Conservation (phyloP, 2,797 vertebrate species). For the Gymnopithys bicolor region DNA sequence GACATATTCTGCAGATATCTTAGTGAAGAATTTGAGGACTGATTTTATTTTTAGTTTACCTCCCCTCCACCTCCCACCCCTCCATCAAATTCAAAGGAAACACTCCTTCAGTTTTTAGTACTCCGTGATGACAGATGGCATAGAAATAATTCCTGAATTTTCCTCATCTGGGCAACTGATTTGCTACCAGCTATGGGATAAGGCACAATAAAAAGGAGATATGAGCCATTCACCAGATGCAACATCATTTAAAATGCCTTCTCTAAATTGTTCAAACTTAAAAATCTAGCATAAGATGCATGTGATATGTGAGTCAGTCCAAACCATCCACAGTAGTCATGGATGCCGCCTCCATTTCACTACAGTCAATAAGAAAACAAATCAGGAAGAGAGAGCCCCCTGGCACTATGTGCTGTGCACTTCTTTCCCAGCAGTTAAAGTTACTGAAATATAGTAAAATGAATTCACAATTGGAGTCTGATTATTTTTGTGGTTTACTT, state of each 20-base stretch:
- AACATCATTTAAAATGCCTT: background rate
- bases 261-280: background rate
- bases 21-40: background rate
- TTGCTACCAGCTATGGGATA: background rate
- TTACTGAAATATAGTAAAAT: background rate
- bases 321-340: background rate
- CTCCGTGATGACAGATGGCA: background rate
- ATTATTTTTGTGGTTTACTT: background rate
- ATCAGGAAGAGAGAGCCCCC: background rate
- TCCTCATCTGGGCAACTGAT: background rate
- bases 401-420: background rate
- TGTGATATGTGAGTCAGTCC: background rate
- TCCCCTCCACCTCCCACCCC: too few relatives aligned
- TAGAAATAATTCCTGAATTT: background rate
- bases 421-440: background rate
- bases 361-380: background rate
- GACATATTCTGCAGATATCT: background rate
- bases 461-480: background rate
- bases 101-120: background rate
- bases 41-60: background rate
- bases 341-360: background rate
- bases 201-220: background rate
- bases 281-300: background rate
- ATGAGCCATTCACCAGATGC: background rate
- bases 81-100: background rate